Percentiles rank a stretch among this genome's conserved stretches.
Conservation (phyloP, 2,888 invertebrate genomes). For the Odontomyia ornata region DNA sequence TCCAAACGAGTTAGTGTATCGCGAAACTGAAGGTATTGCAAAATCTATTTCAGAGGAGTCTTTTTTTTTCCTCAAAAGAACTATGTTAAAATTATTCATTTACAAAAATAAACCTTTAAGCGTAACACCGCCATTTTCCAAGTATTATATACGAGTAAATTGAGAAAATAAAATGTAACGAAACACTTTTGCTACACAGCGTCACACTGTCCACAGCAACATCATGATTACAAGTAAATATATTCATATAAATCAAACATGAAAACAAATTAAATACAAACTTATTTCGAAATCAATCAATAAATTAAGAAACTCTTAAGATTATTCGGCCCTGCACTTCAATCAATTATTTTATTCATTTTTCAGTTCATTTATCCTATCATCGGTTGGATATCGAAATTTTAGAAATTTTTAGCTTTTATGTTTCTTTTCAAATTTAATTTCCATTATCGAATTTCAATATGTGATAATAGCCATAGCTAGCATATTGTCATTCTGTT, state of each 20-base stretch:
- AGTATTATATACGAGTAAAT: slow-evolving; percentile 28
- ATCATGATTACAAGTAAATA: slow-evolving; percentile 43
- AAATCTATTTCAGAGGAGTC: background rate
- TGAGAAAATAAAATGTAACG: slow-evolving; percentile 41
- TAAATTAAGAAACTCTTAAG: background rate
- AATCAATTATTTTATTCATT: background rate
- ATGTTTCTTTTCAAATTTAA: no score
- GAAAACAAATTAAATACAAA: slow-evolving; percentile 29
- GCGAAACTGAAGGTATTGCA: slow-evolving; percentile 27
- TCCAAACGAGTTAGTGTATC: no score
- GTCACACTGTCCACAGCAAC: slow-evolving; percentile 57
- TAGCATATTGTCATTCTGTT: background rate
- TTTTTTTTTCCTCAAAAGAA: background rate
- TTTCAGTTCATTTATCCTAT: background rate
- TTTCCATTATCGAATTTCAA: slow-evolving; percentile 22
- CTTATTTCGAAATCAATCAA: slow-evolving; percentile 6
- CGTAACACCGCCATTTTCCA: background rate
- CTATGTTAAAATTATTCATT: background rate
- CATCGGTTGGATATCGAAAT: background rate
- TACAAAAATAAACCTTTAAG: background rate
- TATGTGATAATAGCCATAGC: background rate
- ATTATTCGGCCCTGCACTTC: background rate
- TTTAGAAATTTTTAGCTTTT: background rate
- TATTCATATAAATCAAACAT: background rate
- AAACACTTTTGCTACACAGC: slow-evolving; percentile 53